Evolutionary conservation across 1,140 invertebrate species (phyloP).

Genomic region (Chlorops oryzae): DNA sequence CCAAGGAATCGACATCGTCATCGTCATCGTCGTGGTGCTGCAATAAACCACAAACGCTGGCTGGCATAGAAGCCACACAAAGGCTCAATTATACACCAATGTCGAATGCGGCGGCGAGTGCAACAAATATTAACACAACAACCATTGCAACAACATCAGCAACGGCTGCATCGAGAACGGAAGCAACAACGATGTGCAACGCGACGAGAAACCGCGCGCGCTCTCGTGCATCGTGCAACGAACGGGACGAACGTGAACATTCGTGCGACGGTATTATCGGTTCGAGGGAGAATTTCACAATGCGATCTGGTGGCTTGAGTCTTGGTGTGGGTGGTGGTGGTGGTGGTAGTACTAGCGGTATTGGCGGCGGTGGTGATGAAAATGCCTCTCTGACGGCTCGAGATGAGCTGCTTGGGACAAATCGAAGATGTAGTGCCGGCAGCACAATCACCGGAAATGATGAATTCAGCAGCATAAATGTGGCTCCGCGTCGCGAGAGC

Average conservation of each 20-base stretch:
- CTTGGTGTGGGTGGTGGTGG: not conserved
- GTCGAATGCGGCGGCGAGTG: not conserved
- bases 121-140: not conserved
- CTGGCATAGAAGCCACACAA: constrained; percentile 22
- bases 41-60: constrained; percentile 36
- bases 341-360: constrained; percentile 9
- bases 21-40: constrained; percentile 23
- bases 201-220: constrained; percentile 21
- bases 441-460: constrained; percentile 26
- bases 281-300: too few relatives aligned
- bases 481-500: constrained; percentile 34
- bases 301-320: not conserved
- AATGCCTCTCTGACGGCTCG: constrained; percentile 7
- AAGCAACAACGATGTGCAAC: too few relatives aligned
- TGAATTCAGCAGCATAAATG: constrained; percentile 29
- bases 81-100: constrained; percentile 4
- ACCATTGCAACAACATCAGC: not conserved
- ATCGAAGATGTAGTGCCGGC: too few relatives aligned
- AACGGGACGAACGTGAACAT: constrained; percentile 31
- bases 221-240: constrained; percentile 14
- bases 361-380: constrained; percentile 7
- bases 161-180: not conserved
- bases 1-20: not conserved
- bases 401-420: constrained; percentile 21
- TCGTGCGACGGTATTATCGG: constrained; percentile 29